phyloP scores from a whole-genome alignment of 2,113 vertebrate genomes.

The Egretta garzetta region DNA sequence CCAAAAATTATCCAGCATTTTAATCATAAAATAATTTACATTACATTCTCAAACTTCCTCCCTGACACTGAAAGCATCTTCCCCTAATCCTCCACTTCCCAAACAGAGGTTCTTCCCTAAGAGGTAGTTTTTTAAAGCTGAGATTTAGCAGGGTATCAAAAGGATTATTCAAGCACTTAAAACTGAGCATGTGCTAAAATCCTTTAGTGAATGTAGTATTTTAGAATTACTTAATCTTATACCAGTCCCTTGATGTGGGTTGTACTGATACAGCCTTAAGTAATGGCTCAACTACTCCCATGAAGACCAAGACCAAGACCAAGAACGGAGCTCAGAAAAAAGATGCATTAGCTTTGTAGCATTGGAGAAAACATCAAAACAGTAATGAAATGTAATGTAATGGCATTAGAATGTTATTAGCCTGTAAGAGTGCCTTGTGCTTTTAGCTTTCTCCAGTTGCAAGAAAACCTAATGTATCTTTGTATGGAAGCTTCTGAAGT shows the following conservation, averaged over 20 bases:
- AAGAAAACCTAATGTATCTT: neutral
- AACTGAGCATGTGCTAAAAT: constrained; percentile 17
- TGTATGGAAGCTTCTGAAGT: neutral
- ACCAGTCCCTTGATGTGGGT: neutral
- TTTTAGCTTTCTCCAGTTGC: neutral
- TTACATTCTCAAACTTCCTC: neutral
- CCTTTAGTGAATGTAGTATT: neutral
- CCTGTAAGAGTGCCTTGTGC: neutral
- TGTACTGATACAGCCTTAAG: neutral
- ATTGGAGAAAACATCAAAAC: neutral
- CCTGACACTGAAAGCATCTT: neutral
- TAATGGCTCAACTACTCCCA: neutral
- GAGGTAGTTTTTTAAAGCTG: neutral
- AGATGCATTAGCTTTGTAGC: neutral
- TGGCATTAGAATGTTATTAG: neutral
- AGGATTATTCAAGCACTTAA: constrained; percentile 11
- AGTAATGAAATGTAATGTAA: neutral
- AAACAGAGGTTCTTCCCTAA: neutral
- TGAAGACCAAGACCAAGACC: neutral
- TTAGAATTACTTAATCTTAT: neutral
- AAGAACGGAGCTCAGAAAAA: neutral
- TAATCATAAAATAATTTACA: neutral
- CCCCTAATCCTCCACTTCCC: neutral
- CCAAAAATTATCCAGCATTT: neutral
- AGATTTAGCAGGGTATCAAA: constrained; percentile 16